A percentile compares a stretch with the other conserved stretches of the same genome.
Evolutionary conservation across 1,140 invertebrate genomes (phyloP).

Genomic region (Camponotus pennsylvanicus): DNA sequence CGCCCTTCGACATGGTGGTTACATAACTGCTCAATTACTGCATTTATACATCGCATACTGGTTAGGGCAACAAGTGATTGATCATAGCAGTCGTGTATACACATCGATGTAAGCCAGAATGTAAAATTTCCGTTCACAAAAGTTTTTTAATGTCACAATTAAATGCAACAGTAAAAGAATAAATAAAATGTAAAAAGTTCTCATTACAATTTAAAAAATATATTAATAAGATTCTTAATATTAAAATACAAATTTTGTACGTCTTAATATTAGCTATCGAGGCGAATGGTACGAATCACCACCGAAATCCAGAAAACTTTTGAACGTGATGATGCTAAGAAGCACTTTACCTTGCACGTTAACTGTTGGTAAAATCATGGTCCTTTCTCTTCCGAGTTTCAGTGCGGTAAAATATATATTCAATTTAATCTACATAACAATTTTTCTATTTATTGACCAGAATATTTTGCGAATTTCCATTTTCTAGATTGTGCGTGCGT

Average conservation of each 20-base stretch:
- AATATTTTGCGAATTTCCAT: neutral
- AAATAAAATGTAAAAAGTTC: neutral
- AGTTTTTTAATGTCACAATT: conserved; percentile 14
- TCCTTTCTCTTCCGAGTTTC: conserved; percentile 74
- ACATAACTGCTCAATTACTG: conserved; percentile 59
- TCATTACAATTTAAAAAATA: neutral
- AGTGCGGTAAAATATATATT: conserved; percentile 66
- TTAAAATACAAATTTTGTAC: conserved; percentile 2
- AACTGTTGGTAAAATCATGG: conserved; percentile 72
- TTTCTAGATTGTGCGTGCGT: conserved; percentile 30
- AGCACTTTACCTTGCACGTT: conserved; percentile 67
- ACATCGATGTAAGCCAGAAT: conserved; percentile 38
- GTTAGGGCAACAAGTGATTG: conserved; percentile 70
- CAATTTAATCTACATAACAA: neutral
- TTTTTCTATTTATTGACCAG: neutral
- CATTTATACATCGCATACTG: conserved; percentile 70
- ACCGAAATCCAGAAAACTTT: conserved; percentile 60
- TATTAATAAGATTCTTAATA: conserved; percentile 15
- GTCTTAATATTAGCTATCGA: conserved; percentile 49
- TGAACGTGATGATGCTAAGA: conserved; percentile 70
- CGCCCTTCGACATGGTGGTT: conserved; percentile 59
- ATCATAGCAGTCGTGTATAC: conserved; percentile 65
- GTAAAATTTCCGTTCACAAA: neutral
- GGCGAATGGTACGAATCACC: conserved; percentile 74
- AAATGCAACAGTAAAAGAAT: conserved; percentile 54